These are phyloP conservation scores for Bombus cullumanus DNA, from an alignment of 1,140 invertebrate genomes.

Conservation along the genomic window DNA sequence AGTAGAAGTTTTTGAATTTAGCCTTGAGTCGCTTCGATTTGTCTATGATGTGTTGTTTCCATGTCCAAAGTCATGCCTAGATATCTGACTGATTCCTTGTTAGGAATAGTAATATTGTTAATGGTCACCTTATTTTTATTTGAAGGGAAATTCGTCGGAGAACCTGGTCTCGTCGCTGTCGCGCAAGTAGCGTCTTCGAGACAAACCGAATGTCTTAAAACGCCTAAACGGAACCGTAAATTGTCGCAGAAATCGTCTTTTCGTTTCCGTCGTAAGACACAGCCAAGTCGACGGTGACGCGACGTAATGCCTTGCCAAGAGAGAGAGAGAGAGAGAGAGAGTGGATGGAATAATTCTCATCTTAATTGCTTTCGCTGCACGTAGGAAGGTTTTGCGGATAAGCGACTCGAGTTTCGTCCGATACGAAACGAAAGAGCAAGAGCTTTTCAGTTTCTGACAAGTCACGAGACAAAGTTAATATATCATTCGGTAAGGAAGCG, in stretches of 20 bases:
- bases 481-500: conserved; percentile 43
- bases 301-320: not conserved
- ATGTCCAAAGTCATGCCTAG: too few relatives aligned
- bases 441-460: conserved; percentile 44
- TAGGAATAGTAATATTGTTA: too few relatives aligned
- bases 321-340: not conserved
- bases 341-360: conserved; percentile 4
- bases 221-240: not conserved
- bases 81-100: too few relatives aligned
- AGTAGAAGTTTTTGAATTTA: too few relatives aligned
- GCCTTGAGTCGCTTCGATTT: too few relatives aligned
- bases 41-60: too few relatives aligned
- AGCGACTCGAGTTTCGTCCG: not conserved
- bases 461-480: conserved; percentile 50
- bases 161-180: not conserved
- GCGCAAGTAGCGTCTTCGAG: not conserved
- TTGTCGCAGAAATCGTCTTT: not conserved
- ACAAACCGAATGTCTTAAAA: not conserved
- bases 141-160: too few relatives aligned
- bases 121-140: too few relatives aligned
- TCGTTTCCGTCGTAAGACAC: not conserved
- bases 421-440: conserved; percentile 9
- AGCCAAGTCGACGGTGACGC: not conserved
- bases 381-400: conserved; percentile 12
- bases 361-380: conserved; percentile 9